Evolutionary conservation across 2,888 invertebrate species (phyloP), one percentile per base, ranked within the genome.

Genomic region (Danaus chrysippus): DNA sequence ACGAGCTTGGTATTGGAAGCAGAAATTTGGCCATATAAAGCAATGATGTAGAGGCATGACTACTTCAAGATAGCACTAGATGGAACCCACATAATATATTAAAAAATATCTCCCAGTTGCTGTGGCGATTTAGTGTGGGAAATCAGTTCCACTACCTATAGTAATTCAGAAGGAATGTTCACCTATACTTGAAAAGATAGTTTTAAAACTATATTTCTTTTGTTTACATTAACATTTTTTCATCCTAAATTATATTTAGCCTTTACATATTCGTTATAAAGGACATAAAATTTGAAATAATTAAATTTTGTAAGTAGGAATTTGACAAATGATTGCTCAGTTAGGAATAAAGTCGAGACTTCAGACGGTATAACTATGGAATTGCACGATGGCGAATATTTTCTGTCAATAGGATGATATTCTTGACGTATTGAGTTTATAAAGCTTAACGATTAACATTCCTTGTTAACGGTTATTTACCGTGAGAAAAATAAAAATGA

Each of bases 1-100:
- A 83, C 76, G 80, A 77, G 79, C 77, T 79, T 73, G 72, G 74
- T 81, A 82, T 81, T 78, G 78, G 75, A 77, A 69, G 77, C 78
- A 77, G 77, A 81, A 82, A 78, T 73, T 77, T 73, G 69, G 71
- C 73, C 75, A 76, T 78, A 77, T 79, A 76, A 66, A 73, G 74
- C 69, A 75, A 73, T 76, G 74, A 74, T 74, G 73, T 68, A 68
- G 23, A 68, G 63, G 70, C 53, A 59, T 62, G 56, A 63, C 54
- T 57, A 57, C 49, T 52, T 49, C 52, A 44, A 23, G 6, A 34
- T 34, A 34, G 23, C 23, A 34, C 0, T 34, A 8, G 23, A 34
- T 34, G 2, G 6, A 34, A 34, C 23, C 3, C 3, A 34, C 23
- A 34, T 34, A 34, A 34, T 34, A 6, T 34, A 34, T 34, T 34